A percentile compares a stretch with the other conserved stretches of the same genome.
Evolutionary conservation across 2,113 vertebrate genomes (phyloP).

Genomic region (Psilopsiagon aurifrons): DNA sequence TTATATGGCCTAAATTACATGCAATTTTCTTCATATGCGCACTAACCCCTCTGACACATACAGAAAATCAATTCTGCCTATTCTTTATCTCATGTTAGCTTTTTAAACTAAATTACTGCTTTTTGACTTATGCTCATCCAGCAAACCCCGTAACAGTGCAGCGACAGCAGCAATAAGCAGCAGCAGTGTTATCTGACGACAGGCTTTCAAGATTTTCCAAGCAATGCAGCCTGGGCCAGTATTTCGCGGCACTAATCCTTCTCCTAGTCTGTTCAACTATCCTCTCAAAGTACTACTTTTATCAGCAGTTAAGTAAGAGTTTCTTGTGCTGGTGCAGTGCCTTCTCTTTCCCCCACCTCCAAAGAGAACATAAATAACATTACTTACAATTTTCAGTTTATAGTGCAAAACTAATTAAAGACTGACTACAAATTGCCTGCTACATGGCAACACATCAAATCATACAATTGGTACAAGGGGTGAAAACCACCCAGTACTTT

Average conservation of each 20-base stretch:
- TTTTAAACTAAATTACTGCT: neutral
- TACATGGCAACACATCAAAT: neutral
- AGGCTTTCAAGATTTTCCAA: slow-evolving; percentile 19
- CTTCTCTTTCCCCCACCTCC: neutral
- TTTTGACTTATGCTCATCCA: neutral
- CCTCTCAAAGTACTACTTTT: slow-evolving; percentile 35
- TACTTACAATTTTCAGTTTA: neutral
- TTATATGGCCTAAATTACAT: neutral
- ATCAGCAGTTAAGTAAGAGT: neutral
- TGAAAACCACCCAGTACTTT: neutral
- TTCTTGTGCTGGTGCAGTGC: neutral
- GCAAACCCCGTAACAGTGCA: neutral
- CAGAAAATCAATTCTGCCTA: neutral
- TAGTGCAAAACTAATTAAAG: neutral
- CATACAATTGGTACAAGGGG: neutral
- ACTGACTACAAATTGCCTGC: slow-evolving; percentile 8
- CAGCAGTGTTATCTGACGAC: neutral
- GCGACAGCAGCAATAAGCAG: neutral
- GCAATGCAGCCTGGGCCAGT: neutral
- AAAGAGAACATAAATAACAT: neutral
- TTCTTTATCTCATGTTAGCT: neutral
- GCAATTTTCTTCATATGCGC: neutral
- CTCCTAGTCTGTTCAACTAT: neutral
- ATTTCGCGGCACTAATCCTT: slow-evolving; percentile 26
- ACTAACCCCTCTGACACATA: neutral